phyloP scores from a whole-genome alignment of 2,888 invertebrate genomes.

The Sympetrum striolatum region DNA sequence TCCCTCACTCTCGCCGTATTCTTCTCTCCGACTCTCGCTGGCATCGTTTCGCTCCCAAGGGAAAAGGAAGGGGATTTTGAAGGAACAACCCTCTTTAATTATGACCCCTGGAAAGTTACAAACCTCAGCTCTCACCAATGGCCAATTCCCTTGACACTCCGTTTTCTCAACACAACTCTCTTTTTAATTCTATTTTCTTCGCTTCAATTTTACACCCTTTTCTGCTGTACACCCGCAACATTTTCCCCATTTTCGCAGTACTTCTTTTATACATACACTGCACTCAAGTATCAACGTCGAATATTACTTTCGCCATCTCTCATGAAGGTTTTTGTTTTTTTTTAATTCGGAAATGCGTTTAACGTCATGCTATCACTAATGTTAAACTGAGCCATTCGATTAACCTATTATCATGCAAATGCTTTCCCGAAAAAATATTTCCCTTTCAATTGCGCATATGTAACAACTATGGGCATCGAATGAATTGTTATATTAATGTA shows the following conservation, averaged over 20 bases:
- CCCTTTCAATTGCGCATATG: too few species aligned
- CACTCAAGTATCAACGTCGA: neutral
- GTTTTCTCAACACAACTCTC: neutral
- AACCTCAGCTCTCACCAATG: neutral
- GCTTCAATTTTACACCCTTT: neutral
- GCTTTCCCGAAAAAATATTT: too few species aligned
- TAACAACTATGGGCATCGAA: too few species aligned
- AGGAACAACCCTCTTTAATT: slow-evolving; percentile 23
- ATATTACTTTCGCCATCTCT: neutral
- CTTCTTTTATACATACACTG: neutral
- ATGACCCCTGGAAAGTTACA: slow-evolving; percentile 34
- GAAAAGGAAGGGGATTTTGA: neutral
- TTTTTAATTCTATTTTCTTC: neutral
- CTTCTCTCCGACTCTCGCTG: too few species aligned
- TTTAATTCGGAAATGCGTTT: neutral
- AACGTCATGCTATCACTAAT: too few species aligned
- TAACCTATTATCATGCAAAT: too few species aligned
- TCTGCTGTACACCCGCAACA: neutral
- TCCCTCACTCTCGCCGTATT: too few species aligned
- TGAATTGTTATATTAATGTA: too few species aligned
- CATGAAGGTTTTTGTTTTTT: neutral
- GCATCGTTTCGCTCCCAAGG: neutral
- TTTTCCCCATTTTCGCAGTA: neutral
- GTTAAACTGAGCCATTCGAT: too few species aligned
- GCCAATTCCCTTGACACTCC: neutral